Conservation (phyloP, 2,888 invertebrate genomes). For the Malachius bipustulatus region DNA sequence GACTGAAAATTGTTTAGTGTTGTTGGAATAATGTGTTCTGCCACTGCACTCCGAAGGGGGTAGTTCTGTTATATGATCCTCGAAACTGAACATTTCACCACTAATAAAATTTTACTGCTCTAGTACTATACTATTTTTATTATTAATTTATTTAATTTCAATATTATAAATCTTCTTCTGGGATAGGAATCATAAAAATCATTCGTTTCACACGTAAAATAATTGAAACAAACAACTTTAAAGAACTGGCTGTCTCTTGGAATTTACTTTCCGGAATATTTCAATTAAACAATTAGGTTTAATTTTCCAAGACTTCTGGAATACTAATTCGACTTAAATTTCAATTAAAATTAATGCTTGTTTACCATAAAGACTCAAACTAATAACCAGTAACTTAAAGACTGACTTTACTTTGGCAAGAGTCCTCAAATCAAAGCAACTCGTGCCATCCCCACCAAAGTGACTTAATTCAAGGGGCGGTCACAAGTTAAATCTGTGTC, state of each 20-base stretch:
- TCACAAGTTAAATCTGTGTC: constrained; percentile 20
- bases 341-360: constrained; percentile 35
- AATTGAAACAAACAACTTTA: constrained; percentile 5
- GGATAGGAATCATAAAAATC: constrained; percentile 7
- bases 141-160: too few species aligned
- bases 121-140: too few species aligned
- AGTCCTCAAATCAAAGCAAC: constrained; percentile 2
- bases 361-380: constrained; percentile 30
- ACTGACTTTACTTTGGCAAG: neutral
- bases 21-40: constrained; percentile 25
- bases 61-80: constrained; percentile 24
- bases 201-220: constrained; percentile 6
- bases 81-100: constrained; percentile 25
- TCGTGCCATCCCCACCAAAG: constrained; percentile 22
- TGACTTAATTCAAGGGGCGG: constrained; percentile 32
- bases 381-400: constrained; percentile 26
- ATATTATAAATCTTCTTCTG: neutral
- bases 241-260: constrained; percentile 16
- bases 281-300: constrained; percentile 17
- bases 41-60: constrained; percentile 21
- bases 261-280: constrained; percentile 17
- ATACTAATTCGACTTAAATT: constrained; percentile 25
- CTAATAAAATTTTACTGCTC: neutral
- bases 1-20: constrained; percentile 35
- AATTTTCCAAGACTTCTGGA: constrained; percentile 13